Percentiles rank a stretch among this genome's conserved stretches.
phyloP scores from a whole-genome alignment of 1,140 invertebrate genomes.

The Zaprionus ornatus region DNA sequence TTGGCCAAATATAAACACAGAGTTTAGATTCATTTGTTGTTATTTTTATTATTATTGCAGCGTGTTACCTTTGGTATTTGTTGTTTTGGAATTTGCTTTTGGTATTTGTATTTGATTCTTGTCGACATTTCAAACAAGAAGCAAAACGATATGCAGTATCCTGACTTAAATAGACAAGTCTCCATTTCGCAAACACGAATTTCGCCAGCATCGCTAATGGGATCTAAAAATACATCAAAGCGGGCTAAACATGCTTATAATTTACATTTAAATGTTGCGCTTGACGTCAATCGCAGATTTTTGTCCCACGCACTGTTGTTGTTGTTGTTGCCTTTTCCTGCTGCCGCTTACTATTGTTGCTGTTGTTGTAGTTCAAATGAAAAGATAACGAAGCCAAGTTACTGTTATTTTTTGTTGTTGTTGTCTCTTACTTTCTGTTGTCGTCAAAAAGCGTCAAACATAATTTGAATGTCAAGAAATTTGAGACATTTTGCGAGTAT shows the following conservation, averaged over 20 bases:
- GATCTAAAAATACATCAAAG: slow-evolving; percentile 49
- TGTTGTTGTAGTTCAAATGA: slow-evolving; percentile 20
- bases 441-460: neutral
- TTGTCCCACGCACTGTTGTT: slow-evolving; percentile 20
- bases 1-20: slow-evolving; percentile 8
- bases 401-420: slow-evolving; percentile 5
- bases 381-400: slow-evolving; percentile 32
- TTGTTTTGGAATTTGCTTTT: neutral
- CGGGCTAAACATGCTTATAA: slow-evolving; percentile 37
- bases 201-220: slow-evolving; percentile 19
- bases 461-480: slow-evolving; percentile 27
- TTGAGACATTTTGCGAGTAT: neutral
- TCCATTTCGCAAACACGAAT: slow-evolving; percentile 11
- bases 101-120: neutral
- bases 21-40: neutral
- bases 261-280: slow-evolving; percentile 57
- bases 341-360: slow-evolving; percentile 16
- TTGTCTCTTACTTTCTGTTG: neutral
- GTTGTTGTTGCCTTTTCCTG: neutral
- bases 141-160: slow-evolving; percentile 11
- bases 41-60: neutral
- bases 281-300: slow-evolving; percentile 63
- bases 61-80: neutral
- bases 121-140: neutral
- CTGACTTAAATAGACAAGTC: slow-evolving; percentile 24